Evolutionary conservation across 1,140 invertebrate species (phyloP), one percentile per base, ranked within the genome.

Genomic region (Fragariocoptes setiger): DNA sequence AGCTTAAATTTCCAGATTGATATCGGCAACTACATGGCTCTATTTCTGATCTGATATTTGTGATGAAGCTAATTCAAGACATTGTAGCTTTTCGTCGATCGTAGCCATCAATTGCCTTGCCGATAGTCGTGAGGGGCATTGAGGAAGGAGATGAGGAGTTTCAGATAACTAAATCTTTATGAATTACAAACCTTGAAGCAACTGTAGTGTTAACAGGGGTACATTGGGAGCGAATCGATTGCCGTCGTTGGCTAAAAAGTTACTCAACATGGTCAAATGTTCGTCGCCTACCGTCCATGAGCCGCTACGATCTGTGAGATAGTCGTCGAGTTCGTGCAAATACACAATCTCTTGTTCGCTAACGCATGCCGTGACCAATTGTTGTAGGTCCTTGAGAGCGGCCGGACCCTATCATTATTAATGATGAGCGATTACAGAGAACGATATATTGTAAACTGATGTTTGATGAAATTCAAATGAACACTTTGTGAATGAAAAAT

Each of bases 211-310:
- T 8, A 44, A 40, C n/a, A 48, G 35, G 5, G 42, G 22, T 37
- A 45, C 43, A 43, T 48, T 46, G n/a, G 51, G 43, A 17, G 49
- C 36, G 46, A 49, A 51, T 39, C 43, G 37, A 44, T 48, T 49
- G 19, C 44, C 45, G 15, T 47, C 47, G 25, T 41, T 44, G 44
- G 19, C 43, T 44, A 19, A 48, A 47, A 25, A 49, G 46, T n/a
- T 44, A 37, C 20, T 46, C 46, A 19, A 43, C 44, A n/a, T 19
- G 12, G 18, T 51, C 48, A 18, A 40, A 54, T 85, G 85, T 46
- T 76, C 71, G 47, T 82, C 77, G 2, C 78, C 76, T 8, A 86
- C 62, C 36, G 77, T 76, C 79, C 79, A 85, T 45, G 74, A 76
- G 36, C 79, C 79, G 50, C 80, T 76, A 48, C 78, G 74, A 44